These are phyloP conservation scores for Gymnoscopelus braueri DNA, from an alignment of 2,797 vertebrate species.

Conservation along the genomic window DNA sequence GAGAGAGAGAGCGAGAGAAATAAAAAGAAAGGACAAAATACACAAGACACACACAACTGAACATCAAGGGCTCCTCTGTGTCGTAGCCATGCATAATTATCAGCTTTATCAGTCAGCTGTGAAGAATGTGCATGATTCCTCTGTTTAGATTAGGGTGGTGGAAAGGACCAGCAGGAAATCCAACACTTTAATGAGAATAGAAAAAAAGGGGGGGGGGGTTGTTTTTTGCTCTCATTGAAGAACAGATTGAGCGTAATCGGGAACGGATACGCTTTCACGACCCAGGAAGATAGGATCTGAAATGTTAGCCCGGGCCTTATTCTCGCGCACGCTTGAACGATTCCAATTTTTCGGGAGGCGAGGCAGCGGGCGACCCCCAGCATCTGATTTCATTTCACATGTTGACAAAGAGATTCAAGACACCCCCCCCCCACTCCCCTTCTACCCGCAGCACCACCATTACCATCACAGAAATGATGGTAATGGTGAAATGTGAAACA, in stretches of 20 bases:
- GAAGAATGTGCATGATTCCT: conserved; percentile 63
- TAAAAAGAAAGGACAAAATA: conserved; percentile 17
- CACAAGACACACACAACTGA: conserved; percentile 18
- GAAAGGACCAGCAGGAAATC: background rate
- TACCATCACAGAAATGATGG: too few relatives aligned
- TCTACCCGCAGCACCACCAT: conserved; percentile 22
- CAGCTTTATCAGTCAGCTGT: conserved; percentile 70
- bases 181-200: conserved; percentile 57
- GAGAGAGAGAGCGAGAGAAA: conserved; percentile 31
- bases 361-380: conserved; percentile 13
- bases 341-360: conserved; percentile 65
- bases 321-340: conserved; percentile 46
- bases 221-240: conserved; percentile 58
- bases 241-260: conserved; percentile 50
- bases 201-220: conserved; percentile 16
- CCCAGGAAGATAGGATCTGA: conserved; percentile 43
- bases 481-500: too few relatives aligned
- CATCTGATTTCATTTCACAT: conserved; percentile 67
- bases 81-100: conserved; percentile 65
- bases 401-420: conserved; percentile 67
- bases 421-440: background rate
- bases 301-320: conserved; percentile 57
- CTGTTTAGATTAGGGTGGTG: conserved; percentile 61
- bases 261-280: conserved; percentile 57
- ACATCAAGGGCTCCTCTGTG: conserved; percentile 59